A percentile compares a stretch with the other conserved stretches of the same genome.
phyloP scores from a whole-genome alignment of 2,113 vertebrate genomes.

The Sterna hirundo region DNA sequence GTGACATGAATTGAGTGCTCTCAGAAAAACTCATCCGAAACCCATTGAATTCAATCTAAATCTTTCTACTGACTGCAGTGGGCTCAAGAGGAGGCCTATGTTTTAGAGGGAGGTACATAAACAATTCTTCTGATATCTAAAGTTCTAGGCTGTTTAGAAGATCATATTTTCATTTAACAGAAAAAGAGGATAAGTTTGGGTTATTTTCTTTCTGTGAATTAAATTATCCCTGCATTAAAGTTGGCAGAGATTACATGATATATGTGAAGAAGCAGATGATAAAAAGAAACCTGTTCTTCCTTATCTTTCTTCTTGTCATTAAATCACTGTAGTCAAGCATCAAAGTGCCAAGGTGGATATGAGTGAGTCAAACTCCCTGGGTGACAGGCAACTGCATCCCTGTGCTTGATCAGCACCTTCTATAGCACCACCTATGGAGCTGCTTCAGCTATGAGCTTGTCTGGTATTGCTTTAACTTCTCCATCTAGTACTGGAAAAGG shows the following conservation, averaged over 20 bases:
- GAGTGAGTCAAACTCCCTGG: not conserved
- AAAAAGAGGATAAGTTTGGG: not conserved
- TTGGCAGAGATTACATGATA: not conserved
- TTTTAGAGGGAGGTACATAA: not conserved
- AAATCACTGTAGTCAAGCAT: not conserved
- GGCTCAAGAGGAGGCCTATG: not conserved
- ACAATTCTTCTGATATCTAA: not conserved
- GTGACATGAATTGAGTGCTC: not conserved
- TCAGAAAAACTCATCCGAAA: not conserved
- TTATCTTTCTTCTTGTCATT: not conserved
- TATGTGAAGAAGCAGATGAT: not conserved
- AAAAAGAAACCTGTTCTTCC: not conserved
- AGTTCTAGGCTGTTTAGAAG: not conserved
- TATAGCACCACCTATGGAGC: not conserved
- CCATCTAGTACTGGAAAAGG: not conserved
- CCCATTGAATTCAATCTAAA: not conserved
- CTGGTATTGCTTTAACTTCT: not conserved
- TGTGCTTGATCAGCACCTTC: not conserved
- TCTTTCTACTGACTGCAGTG: not conserved
- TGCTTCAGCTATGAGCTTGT: not conserved
- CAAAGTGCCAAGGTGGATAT: not conserved
- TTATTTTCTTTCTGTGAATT: not conserved
- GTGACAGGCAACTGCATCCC: rapidly evolving
- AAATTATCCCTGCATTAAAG: not conserved
- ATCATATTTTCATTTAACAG: not conserved